These are phyloP conservation scores for Alosa alosa DNA, from an alignment of 2,113 vertebrate genomes.

Conservation along the genomic window DNA sequence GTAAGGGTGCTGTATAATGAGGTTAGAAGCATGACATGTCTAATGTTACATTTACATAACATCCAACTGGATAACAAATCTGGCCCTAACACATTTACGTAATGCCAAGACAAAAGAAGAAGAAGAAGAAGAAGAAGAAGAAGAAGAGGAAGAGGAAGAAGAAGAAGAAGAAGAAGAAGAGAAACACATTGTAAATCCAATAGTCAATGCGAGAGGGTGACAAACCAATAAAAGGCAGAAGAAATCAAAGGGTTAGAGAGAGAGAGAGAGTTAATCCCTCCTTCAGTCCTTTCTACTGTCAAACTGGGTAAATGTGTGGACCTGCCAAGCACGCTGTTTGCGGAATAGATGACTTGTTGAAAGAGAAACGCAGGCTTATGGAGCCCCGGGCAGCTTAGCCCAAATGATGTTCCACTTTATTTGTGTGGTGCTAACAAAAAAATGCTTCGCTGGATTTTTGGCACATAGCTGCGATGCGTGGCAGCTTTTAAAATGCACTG, in stretches of 20 bases:
- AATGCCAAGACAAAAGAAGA: slow-evolving; percentile 19
- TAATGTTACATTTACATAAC: slow-evolving; percentile 41
- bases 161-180: background rate
- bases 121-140: background rate
- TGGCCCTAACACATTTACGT: background rate
- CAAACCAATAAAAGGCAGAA: slow-evolving; percentile 17
- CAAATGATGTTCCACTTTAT: slow-evolving; percentile 13
- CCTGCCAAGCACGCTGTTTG: background rate
- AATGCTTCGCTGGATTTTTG: background rate
- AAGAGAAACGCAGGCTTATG: background rate
- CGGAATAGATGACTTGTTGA: slow-evolving; percentile 13
- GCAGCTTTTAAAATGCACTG: slow-evolving; percentile 9
- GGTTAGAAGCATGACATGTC: slow-evolving; percentile 5
- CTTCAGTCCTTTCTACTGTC: background rate
- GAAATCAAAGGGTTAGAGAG: slow-evolving; percentile 23
- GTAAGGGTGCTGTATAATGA: slow-evolving; percentile 19
- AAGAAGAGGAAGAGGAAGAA: background rate
- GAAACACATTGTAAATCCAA: background rate
- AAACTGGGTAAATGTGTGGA: background rate
- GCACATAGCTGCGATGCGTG: background rate
- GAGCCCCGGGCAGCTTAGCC: background rate
- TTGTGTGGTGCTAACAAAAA: slow-evolving; percentile 5
- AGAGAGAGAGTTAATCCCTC: slow-evolving; percentile 13
- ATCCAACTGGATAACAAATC: slow-evolving; percentile 2
- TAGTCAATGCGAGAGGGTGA: background rate